Conservation (phyloP, 30 jellyfish, hydroid and myxozoan genomes). For the Aurelia aurita region DNA sequence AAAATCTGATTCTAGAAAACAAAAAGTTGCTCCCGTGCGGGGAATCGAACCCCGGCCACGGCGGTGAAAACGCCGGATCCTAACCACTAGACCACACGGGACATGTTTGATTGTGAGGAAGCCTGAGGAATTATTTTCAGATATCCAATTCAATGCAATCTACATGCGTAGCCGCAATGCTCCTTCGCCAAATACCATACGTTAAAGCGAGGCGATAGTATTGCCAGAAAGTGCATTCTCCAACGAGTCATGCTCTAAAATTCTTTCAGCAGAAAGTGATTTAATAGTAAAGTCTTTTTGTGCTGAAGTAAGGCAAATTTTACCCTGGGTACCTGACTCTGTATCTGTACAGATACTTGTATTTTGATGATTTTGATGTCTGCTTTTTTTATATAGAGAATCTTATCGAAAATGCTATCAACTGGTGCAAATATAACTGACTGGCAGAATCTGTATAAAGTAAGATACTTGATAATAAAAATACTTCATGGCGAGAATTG, state of each 20-base stretch:
- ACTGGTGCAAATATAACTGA: constrained; percentile 79
- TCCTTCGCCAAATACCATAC: no score
- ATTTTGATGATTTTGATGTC: neutral
- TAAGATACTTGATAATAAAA: neutral
- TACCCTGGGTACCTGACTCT: no score
- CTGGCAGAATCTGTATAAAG: constrained; percentile 95
- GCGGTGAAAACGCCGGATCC: constrained; percentile 50
- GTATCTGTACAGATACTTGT: no score
- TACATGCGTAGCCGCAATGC: no score
- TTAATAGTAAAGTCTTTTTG: no score
- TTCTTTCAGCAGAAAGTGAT: no score
- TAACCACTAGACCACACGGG: constrained; percentile 47
- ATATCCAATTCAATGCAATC: no score
- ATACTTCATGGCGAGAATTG: no score
- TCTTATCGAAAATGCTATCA: constrained; percentile 87
- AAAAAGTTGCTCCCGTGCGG: constrained; percentile 16
- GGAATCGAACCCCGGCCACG: constrained; percentile 58
- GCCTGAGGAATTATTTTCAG: neutral
- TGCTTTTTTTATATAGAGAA: constrained; percentile 45
- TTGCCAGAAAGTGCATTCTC: no score
- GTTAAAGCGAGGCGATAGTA: no score
- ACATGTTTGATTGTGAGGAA: neutral
- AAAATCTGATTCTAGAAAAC: neutral
- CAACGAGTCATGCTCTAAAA: no score
- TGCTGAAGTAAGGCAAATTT: no score